Evolutionary conservation across 2,888 invertebrate species (phyloP), one percentile per base, ranked within the genome.

Genomic region (Cremastobaeus sp.): DNA sequence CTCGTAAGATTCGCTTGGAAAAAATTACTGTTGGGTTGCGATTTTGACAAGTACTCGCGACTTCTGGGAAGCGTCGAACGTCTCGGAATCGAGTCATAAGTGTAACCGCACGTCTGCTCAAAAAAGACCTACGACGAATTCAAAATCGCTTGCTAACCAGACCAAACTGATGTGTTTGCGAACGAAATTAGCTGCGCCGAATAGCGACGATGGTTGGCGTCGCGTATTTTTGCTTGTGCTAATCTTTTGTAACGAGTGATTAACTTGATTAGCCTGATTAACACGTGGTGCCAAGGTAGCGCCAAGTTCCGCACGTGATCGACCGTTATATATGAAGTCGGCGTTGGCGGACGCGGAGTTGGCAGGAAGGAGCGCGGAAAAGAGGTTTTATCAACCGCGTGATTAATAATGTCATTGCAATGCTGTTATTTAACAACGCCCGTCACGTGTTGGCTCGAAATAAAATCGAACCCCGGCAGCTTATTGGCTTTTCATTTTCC

Each of bases 181-280:
- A 21, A 11, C 4, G n/a, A 28, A 62, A 62, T 70, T 70, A 70
- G 35, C 28, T 8, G n/a, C 41, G 39, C 12, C 60, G 54, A 62
- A 60, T 57, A 30, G 45, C 25, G 41, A 28, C 47, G 11, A 3
- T 11, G 34, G 1, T 28, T 45, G 32, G 47, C 28, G 41, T 43
- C 47, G 47, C 60, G 55, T 34, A 69, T 79, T 69, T 76, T 74
- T 77, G 69, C 78, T 76, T 62, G 62, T 83, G 86, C 85, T 86
- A 86, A 87, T 84, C 78, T 81, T 80, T 82, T 79, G 86, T 86
- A 87, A 87, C 83, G 83, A 87, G 82, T 83, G 82, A 87, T 87
- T 87, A 87, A 84, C 84, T 86, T 80, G 82, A 84, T 86, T 87
- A 87, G 86, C 74, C 82, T 84, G 83, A 82, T 87, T 87, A 86